Evolutionary conservation across 1,140 invertebrate species (phyloP), one percentile per base, ranked within the genome.

Genomic region (Pissodes strobi): DNA sequence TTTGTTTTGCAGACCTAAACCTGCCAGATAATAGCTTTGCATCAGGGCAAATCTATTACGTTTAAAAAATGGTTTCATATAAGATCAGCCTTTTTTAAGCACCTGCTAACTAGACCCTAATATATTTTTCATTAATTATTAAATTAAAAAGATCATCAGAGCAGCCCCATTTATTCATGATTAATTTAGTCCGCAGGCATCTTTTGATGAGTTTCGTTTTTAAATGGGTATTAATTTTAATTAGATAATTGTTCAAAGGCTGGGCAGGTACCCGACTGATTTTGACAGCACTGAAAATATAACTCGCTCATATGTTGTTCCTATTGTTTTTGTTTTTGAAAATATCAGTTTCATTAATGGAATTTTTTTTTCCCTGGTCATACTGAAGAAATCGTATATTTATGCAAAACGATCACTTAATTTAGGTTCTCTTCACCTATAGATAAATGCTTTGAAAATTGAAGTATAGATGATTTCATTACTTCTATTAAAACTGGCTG

Each of bases 191-290:
- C 61, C 69, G 67, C 66, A 66, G 71, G 72, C 66, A 55, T 27
- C 49, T 69, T 71, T 62, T 76, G 76, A 77, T 75, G 74, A 77
- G 73, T 74, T 74, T 69, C 57, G 58, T 69, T 74, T 75, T 77
- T 75, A 74, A 76, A 76, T 67, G 73, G 70, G 66, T 72, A 76
- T 76, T 76, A 77, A 77, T 77, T 77, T 77, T 77, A 77, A 77
- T 77, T 77, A 76, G 74, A 74, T 76, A 76, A 77, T 77, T 77
- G 76, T 74, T 75, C 66, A 72, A 69, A 75, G 74, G 67, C 66
- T 25, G 38, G 25, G 34, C 46, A 62, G 59, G 46, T 62, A 62
- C 12, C 59, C 34, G 59, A 27, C 49, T 23, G 25, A 43, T 43
- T 27, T 57, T 23, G 39, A 57, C 55, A 55, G 52, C 8, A 21